Percentiles rank a stretch among this genome's conserved stretches.
phyloP scores from a whole-genome alignment of 2,797 vertebrate species.

The Myripristis murdjan region DNA sequence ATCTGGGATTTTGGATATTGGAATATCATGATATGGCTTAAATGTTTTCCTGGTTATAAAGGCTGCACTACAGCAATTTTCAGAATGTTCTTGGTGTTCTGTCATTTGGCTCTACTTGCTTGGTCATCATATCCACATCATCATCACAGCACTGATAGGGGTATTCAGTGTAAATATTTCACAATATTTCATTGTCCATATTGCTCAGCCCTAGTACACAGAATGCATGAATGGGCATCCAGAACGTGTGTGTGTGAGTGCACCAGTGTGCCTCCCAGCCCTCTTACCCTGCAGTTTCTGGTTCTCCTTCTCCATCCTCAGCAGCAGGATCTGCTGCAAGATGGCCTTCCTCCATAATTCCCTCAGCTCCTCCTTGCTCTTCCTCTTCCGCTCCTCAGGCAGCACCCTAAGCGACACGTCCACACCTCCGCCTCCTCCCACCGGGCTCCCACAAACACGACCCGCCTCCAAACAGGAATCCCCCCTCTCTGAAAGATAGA shows the following conservation, averaged over 20 bases:
- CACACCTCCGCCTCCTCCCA: slow-evolving; percentile 64
- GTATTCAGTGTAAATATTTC: too few relatives aligned
- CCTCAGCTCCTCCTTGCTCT: slow-evolving; percentile 88
- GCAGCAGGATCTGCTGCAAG: slow-evolving; percentile 95
- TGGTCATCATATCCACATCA: too few relatives aligned
- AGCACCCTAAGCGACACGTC: slow-evolving; percentile 85
- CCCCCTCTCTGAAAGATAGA: slow-evolving; percentile 84
- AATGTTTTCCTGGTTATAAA: too few relatives aligned
- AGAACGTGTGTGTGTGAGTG: not conserved
- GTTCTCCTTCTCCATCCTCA: slow-evolving; percentile 98
- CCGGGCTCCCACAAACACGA: slow-evolving; percentile 81
- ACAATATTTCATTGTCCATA: too few relatives aligned
- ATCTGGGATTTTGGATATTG: too few relatives aligned
- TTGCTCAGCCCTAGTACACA: too few relatives aligned
- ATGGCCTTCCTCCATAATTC: slow-evolving; percentile 98
- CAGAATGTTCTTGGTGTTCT: too few relatives aligned
- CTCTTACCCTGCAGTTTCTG: slow-evolving; percentile 94
- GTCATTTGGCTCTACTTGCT: too few relatives aligned
- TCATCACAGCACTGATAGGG: too few relatives aligned
- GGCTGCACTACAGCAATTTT: too few relatives aligned
- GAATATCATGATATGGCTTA: too few relatives aligned
- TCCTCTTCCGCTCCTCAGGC: slow-evolving; percentile 87
- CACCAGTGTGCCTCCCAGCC: not conserved
- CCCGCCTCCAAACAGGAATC: slow-evolving; percentile 89
- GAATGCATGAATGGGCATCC: not conserved